Base-by-base conservation (phyloP, 2,797 vertebrate species). In the Takifugu ocellatus region DNA sequence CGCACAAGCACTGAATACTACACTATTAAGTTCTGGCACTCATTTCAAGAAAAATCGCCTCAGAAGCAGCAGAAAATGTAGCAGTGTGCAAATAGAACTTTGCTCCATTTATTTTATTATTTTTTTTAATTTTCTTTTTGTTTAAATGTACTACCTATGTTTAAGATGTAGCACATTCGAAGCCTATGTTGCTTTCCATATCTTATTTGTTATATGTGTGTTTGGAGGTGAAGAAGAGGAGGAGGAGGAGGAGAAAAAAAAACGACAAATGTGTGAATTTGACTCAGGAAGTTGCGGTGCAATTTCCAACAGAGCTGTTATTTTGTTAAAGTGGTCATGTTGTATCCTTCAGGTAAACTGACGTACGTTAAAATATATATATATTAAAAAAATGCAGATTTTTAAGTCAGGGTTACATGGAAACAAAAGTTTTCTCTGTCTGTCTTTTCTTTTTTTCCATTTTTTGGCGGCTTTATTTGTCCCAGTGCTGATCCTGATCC, bases 41-140 rank as follows among this genome's bases (percentile, higher is more conserved):
- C 93, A 87, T 91, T 90, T 92, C 81, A 92, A 78, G 80, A 81
- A 7, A 21, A 46, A 88, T 90, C 92, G 93, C 94, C 94, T 97
- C 93, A 94, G 91, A 95, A 96, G 93, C 94, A 92, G 92, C 95
- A 92, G 92, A 90, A 90, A 89, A 97, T 98, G 96, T 99, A 99
- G 96, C 96, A 96, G 92, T 92, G 90, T 94, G 94, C 94, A 95
- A 95, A 93, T 93, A 92, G 91, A 93, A 66, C 83, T 87, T 90
- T 90, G 87, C 86, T 84, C 84, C 70, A 71, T 10, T 21, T 46
- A 46, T 46, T 43, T 43, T n/a, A 4, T 45, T 45, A 3, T n/a
- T 45, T 6, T 45, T 45, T 45, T 45, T 48, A 3, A 10, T 48
- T 25, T 24, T 25, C 14, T 48, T 21, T 80, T 50, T 74, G 61